Percentiles rank a stretch among this genome's conserved stretches.
Evolutionary conservation across 2,888 invertebrate species (phyloP).

Genomic region (Shargacucullia verbasci): DNA sequence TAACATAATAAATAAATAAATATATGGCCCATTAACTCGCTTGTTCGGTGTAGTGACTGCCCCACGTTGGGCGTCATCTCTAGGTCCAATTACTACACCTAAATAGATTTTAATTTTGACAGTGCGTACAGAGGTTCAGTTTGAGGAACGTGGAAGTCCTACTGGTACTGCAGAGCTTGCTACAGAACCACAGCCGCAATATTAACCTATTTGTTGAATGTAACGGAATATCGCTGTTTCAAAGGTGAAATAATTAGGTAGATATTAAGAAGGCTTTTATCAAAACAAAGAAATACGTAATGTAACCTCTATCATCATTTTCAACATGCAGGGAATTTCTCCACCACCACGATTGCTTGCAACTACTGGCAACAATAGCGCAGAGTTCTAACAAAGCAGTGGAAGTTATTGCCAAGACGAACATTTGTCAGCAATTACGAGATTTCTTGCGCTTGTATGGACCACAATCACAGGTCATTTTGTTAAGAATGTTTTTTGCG

Average conservation of each 20-base stretch:
- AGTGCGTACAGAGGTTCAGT: conserved; percentile 74
- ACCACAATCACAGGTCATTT: conserved; percentile 66
- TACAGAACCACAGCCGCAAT: conserved; percentile 71
- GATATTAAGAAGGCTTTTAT: too few species aligned
- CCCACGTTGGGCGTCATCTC: too few species aligned
- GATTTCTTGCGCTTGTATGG: conserved; percentile 65
- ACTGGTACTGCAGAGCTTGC: conserved; percentile 72
- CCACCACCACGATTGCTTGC: conserved; percentile 68
- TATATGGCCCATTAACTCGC: too few species aligned
- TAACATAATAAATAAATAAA: too few species aligned
- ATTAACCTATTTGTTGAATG: conserved; percentile 69
- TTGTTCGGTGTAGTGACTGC: too few species aligned
- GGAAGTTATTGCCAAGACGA: conserved; percentile 47
- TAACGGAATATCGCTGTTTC: conserved; percentile 74
- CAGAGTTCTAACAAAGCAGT: conserved; percentile 59
- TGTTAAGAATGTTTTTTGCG: too few species aligned
- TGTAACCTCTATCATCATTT: background rate
- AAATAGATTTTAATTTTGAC: conserved; percentile 3
- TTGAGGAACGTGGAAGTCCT: conserved; percentile 67
- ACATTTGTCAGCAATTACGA: conserved; percentile 60
- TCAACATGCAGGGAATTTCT: conserved; percentile 63
- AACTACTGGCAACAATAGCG: conserved; percentile 71
- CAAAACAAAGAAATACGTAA: too few species aligned
- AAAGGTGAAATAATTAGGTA: conserved; percentile 63
- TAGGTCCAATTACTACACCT: background rate